phyloP scores from a whole-genome alignment of 2,888 invertebrate genomes.

The Xanthorhoe designata region DNA sequence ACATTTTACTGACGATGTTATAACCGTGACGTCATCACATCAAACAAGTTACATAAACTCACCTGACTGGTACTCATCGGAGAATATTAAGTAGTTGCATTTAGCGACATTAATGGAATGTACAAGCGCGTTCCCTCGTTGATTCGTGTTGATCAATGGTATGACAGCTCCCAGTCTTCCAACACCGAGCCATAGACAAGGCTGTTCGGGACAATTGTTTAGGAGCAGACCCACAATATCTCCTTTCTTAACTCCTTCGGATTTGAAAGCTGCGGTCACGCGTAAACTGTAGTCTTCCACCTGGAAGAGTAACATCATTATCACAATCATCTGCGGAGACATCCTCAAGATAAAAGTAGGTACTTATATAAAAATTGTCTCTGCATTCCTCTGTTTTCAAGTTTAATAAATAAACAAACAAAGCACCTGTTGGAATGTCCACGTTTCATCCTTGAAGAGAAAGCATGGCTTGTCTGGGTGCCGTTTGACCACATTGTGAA shows the following conservation, averaged over 20 bases:
- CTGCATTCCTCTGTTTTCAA: too few species aligned
- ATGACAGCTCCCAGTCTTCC: constrained; percentile 94
- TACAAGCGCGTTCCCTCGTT: constrained; percentile 91
- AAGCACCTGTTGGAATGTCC: constrained; percentile 91
- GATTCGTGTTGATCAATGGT: constrained; percentile 97
- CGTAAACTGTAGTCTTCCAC: constrained; percentile 95
- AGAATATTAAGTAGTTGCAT: constrained; percentile 94
- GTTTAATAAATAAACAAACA: too few species aligned
- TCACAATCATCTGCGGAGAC: not conserved
- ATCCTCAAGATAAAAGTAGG: too few species aligned
- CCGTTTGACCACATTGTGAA: constrained; percentile 89
- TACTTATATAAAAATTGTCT: too few species aligned
- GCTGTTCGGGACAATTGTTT: constrained; percentile 96
- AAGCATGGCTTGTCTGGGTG: constrained; percentile 94
- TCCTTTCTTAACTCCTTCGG: constrained; percentile 93
- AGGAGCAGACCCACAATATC: constrained; percentile 95
- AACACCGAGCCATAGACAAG: constrained; percentile 96
- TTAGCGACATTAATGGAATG: constrained; percentile 96
- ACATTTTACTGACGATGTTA: not conserved
- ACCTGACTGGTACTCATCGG: constrained; percentile 89
- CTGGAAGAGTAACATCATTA: constrained; percentile 71
- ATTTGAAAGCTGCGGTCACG: constrained; percentile 92
- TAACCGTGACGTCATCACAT: not conserved
- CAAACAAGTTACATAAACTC: constrained; percentile 22
- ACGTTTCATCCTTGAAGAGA: constrained; percentile 92